Evolutionary conservation across 2,113 vertebrate species (phyloP).

Genomic region (Meleagris gallopavo): DNA sequence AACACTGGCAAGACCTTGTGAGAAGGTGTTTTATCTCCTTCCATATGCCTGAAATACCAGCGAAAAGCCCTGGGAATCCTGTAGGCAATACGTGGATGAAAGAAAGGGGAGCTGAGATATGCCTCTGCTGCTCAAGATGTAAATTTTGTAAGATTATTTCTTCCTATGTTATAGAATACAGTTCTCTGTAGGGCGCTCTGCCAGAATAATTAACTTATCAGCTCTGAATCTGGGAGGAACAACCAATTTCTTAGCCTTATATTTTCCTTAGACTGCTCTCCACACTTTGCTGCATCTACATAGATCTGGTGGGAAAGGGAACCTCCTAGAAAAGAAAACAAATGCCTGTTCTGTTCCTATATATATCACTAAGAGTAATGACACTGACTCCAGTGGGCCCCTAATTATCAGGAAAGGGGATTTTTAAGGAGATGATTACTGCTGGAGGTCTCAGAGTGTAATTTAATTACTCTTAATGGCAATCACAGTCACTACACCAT

Average conservation of each 20-base stretch:
- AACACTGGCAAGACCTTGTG: neutral
- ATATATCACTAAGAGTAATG: neutral
- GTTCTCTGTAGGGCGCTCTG: neutral
- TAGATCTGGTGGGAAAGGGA: neutral
- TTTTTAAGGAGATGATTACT: constrained; percentile 59
- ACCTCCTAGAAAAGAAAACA: neutral
- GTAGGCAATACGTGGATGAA: neutral
- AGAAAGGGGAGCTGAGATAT: neutral
- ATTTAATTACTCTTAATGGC: constrained; percentile 68
- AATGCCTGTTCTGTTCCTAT: neutral
- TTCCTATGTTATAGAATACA: neutral
- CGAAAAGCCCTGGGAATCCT: neutral
- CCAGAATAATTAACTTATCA: neutral
- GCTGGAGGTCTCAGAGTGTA: constrained; percentile 34
- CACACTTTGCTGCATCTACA: neutral
- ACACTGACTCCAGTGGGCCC: neutral
- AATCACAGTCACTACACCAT: constrained; percentile 12
- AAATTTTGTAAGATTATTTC: neutral
- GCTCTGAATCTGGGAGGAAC: neutral
- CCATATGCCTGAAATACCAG: neutral
- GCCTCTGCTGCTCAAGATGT: neutral
- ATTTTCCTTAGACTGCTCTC: neutral
- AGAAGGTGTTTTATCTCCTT: neutral
- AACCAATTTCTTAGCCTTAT: neutral
- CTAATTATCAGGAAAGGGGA: constrained; percentile 23